Evolutionary conservation across 2,888 invertebrate species (phyloP).

Genomic region (Cylindroiulus punctatus): DNA sequence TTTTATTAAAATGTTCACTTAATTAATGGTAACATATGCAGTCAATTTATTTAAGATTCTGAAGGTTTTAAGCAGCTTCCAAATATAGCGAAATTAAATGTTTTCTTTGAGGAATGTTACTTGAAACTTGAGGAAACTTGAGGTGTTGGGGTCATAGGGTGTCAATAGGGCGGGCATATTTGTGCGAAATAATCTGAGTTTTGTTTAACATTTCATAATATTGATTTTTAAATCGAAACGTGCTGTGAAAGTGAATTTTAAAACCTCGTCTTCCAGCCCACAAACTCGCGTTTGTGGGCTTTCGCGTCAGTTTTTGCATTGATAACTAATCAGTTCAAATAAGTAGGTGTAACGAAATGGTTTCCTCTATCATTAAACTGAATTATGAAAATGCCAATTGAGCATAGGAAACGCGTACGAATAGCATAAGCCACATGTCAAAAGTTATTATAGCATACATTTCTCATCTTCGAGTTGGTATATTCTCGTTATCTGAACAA

Average conservation of each 20-base stretch:
- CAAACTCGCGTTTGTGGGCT: neutral
- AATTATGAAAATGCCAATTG: constrained; percentile 1
- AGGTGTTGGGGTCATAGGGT: too few relatives aligned
- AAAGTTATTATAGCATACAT: neutral
- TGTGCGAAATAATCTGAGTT: too few relatives aligned
- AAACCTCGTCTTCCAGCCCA: neutral
- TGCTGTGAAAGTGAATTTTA: neutral
- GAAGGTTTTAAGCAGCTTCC: too few relatives aligned
- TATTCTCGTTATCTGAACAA: neutral
- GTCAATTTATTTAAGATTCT: too few relatives aligned
- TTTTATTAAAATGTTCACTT: too few relatives aligned
- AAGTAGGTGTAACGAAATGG: neutral
- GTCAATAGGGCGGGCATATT: too few relatives aligned
- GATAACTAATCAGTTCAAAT: neutral
- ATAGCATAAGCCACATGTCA: neutral
- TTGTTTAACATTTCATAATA: neutral
- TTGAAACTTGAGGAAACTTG: too few relatives aligned
- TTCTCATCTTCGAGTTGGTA: neutral
- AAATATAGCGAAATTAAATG: too few relatives aligned
- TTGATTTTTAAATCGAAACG: neutral
- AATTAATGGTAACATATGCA: too few relatives aligned
- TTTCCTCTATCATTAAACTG: neutral
- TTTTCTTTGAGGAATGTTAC: too few relatives aligned
- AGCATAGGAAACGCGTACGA: neutral
- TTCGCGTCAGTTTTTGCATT: neutral